Base-by-base conservation (phyloP, 2,113 vertebrate species). In the Dolichallabes microphthalmus region DNA sequence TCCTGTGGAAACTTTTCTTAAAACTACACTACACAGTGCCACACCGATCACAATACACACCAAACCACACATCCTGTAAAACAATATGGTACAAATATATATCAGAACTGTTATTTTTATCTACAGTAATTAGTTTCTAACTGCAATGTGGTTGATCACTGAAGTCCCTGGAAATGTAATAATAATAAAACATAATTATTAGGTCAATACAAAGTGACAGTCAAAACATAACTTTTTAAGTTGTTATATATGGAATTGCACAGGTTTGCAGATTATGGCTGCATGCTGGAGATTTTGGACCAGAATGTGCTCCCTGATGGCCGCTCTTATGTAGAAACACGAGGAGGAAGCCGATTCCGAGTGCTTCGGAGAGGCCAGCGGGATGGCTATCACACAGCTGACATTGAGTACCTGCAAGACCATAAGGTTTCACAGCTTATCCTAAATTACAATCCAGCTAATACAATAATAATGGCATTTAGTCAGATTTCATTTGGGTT, bases 231-330 rank as follows among this genome's bases (percentile, higher is more conserved):
- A 58, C 55, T n/a, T n/a, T n/a, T n/a, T 58, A 25, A 2, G 12
- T n/a, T 75, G 73, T 4, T 73, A 1, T 78, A 58, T 87, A 35
- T 81, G 75, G 19, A 53, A 25, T 84, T 20, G 63, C 52, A 7
- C 91, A 98, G 97, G 69, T 97, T 98, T 91, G 94, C 96, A 81
- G 96, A 97, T 89, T 96, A 95, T 0, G 97, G 97, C 85, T 97
- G 96, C 71, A 92, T 97, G 92, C 88, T 98, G 91, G 96, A 97
- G 92, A 97, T 98, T 64, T 90, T 90, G 32, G 90, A 92, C 74
- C 91, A 96, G 30, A 94, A 96, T 87, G 84, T 94, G 88, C 92
- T 97, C 81, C 92, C 96, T 0, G 97, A 98, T 0, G 96, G 97
- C 0, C 92, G 97, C 12, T 97, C 96, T 12, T 92, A 95, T 69